phyloP scores from a whole-genome alignment of 2,797 vertebrate species.

The Vireo griseus region DNA sequence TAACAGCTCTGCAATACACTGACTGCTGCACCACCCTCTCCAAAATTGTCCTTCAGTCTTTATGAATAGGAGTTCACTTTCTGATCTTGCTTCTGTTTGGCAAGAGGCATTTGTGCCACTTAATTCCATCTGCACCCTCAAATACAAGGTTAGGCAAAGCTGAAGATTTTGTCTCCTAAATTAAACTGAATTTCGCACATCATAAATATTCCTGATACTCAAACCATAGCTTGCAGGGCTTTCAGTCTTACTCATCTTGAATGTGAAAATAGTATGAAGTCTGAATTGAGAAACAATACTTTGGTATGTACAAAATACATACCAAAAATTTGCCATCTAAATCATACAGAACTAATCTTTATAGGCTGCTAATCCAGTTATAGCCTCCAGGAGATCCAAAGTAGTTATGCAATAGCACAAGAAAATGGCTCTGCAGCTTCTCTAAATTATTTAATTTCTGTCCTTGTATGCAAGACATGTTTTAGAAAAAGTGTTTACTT shows the following conservation, averaged over 20 bases:
- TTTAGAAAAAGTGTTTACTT: background rate
- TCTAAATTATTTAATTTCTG: background rate
- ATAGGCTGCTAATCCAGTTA: background rate
- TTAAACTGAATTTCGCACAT: background rate
- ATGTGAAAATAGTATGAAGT: background rate
- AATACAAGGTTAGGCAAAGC: background rate
- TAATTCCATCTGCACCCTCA: background rate
- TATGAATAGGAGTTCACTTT: background rate
- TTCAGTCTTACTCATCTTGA: background rate
- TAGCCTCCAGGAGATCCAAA: background rate
- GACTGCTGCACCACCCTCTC: background rate
- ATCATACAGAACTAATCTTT: background rate
- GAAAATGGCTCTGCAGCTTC: background rate
- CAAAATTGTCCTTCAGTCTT: background rate
- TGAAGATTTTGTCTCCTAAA: background rate
- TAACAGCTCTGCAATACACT: background rate
- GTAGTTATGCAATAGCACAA: background rate
- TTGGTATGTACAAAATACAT: background rate
- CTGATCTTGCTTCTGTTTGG: background rate
- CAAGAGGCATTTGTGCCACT: background rate
- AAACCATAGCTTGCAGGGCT: background rate
- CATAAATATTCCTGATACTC: background rate
- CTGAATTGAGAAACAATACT: background rate
- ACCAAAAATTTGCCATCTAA: background rate
- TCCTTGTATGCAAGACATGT: background rate